These are phyloP conservation scores for Microtus agrestis DNA, from an alignment of 2,797 vertebrate species.

Conservation along the genomic window DNA sequence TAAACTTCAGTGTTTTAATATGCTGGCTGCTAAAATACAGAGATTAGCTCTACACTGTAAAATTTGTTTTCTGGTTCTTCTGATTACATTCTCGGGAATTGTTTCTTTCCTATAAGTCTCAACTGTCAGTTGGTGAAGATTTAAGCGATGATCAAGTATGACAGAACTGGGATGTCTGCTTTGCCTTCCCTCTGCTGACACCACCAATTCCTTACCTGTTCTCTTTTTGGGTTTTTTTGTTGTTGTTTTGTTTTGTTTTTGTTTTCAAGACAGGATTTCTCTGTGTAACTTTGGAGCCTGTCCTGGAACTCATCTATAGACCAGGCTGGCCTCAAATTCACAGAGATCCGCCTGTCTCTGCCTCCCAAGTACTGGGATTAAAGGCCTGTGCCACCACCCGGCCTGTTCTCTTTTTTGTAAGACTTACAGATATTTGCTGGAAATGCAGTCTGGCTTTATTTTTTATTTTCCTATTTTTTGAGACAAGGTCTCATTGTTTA, in stretches of 20 bases:
- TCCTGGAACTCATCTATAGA: too few relatives aligned
- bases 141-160: not conserved
- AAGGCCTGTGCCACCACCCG: too few relatives aligned
- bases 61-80: not conserved
- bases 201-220: not conserved
- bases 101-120: conserved; percentile 38
- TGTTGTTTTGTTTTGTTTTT: too few relatives aligned
- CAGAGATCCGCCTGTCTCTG: too few relatives aligned
- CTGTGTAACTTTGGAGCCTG: too few relatives aligned
- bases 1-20: not conserved
- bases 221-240: not conserved
- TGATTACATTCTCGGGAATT: not conserved
- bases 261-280: too few relatives aligned
- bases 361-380: too few relatives aligned
- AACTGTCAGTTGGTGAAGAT: not conserved
- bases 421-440: conserved; percentile 24
- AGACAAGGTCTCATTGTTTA: not conserved
- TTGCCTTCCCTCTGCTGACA: conserved; percentile 41
- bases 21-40: not conserved
- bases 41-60: not conserved
- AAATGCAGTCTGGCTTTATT: conserved; percentile 23
- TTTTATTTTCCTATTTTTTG: not conserved
- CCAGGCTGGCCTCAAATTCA: too few relatives aligned
- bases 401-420: not conserved
- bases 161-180: not conserved